Conservation (phyloP, 2,888 invertebrate genomes). For the Cyclophora punctaria region DNA sequence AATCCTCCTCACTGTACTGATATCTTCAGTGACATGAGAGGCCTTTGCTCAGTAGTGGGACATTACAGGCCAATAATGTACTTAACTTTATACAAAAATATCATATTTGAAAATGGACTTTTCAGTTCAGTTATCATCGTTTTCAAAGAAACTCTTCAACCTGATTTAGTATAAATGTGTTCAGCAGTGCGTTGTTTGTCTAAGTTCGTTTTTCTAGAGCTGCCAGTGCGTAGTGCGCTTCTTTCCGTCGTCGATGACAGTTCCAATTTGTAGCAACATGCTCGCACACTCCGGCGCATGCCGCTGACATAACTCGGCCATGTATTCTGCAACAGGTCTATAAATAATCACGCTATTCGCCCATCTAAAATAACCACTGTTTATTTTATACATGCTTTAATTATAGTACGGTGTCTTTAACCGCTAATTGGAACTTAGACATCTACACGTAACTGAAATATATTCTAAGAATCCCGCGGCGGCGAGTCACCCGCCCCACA, state of each 20-base stretch:
- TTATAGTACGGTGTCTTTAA: conserved; percentile 66
- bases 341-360: conserved; percentile 55
- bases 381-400: conserved; percentile 55
- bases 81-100: too few relatives aligned
- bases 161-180: too few relatives aligned
- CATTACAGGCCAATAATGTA: too few relatives aligned
- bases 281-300: conserved; percentile 25
- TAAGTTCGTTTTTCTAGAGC: too few relatives aligned
- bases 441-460: conserved; percentile 31
- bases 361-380: conserved; percentile 55
- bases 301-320: conserved; percentile 70
- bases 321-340: conserved; percentile 64
- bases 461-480: conserved; percentile 20
- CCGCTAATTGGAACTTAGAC: conserved; percentile 61
- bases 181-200: too few relatives aligned
- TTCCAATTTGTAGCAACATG: conserved; percentile 22
- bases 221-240: neutral
- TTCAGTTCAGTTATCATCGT: too few relatives aligned
- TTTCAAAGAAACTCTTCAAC: too few relatives aligned
- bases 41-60: too few relatives aligned
- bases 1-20: too few relatives aligned
- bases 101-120: too few relatives aligned
- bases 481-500: conserved; percentile 15
- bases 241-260: conserved; percentile 20
- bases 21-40: too few relatives aligned